Percentiles rank a stretch among this genome's conserved stretches.
Evolutionary conservation across 2,888 invertebrate genomes (phyloP).

Genomic region (Caradrina clavipalpis): DNA sequence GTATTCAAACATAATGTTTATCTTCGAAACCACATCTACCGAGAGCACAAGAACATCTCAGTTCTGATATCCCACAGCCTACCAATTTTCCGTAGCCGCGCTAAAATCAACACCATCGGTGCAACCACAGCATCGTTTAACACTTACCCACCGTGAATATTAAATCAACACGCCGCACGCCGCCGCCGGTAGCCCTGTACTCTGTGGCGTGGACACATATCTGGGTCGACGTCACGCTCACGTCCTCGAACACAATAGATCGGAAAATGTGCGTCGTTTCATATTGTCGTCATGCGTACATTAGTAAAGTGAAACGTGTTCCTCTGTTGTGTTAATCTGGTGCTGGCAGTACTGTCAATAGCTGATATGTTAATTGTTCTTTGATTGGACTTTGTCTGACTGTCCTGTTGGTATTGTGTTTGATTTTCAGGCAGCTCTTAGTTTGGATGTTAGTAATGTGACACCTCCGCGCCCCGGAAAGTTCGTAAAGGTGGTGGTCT

Average conservation of each 20-base stretch:
- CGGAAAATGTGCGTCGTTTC: slow-evolving; percentile 66
- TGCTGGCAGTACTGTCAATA: slow-evolving; percentile 12
- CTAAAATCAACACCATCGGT: slow-evolving; percentile 19
- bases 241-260: slow-evolving; percentile 64
- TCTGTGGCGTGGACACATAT: slow-evolving; percentile 55
- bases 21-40: background rate
- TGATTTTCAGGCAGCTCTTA: too few species aligned
- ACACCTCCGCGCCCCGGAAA: too few species aligned
- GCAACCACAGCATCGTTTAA: slow-evolving; percentile 21
- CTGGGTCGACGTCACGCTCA: slow-evolving; percentile 61
- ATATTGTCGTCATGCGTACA: slow-evolving; percentile 51
- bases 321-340: slow-evolving; percentile 28
- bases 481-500: too few species aligned
- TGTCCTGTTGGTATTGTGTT: too few species aligned
- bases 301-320: slow-evolving; percentile 49
- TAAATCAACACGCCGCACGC: slow-evolving; percentile 29
- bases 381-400: slow-evolving; percentile 15
- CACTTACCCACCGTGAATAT: slow-evolving; percentile 34
- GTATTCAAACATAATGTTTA: too few species aligned
- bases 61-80: background rate
- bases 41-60: background rate
- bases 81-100: background rate
- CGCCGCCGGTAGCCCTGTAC: slow-evolving; percentile 47
- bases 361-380: background rate
- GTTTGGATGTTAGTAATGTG: too few species aligned